phyloP scores from a whole-genome alignment of 2,797 vertebrate genomes.

The Vultur gryphus region DNA sequence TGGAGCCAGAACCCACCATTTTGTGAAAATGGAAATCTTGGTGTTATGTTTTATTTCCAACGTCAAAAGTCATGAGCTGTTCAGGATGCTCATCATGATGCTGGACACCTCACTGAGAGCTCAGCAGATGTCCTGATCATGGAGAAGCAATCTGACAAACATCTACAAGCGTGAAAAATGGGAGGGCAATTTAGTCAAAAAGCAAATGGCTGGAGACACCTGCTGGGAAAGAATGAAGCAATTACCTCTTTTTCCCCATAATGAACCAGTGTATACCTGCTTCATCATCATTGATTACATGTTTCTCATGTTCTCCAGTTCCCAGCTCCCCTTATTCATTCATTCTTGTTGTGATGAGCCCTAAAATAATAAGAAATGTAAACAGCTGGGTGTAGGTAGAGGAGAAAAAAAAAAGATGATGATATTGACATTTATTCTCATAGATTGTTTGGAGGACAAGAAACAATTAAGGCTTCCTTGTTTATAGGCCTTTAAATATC shows the following conservation, averaged over 20 bases:
- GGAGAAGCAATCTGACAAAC: background rate
- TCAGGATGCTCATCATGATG: background rate
- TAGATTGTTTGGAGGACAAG: background rate
- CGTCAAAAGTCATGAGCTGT: background rate
- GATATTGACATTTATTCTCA: background rate
- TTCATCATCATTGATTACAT: background rate
- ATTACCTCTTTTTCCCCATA: background rate
- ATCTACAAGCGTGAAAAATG: background rate
- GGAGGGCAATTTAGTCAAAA: background rate
- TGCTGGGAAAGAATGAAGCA: background rate
- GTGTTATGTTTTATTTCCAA: background rate
- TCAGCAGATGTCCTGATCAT: background rate
- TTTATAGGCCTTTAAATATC: background rate
- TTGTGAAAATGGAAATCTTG: background rate
- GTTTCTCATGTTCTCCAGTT: background rate
- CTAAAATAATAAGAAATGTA: background rate
- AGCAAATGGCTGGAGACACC: background rate
- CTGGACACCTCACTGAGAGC: background rate
- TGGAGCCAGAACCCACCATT: background rate
- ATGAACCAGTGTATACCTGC: background rate
- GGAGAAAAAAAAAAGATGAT: background rate
- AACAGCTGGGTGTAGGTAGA: background rate
- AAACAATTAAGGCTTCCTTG: background rate
- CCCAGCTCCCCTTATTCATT: background rate
- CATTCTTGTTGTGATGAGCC: background rate